Conservation (phyloP, 1,140 invertebrate genomes). For the Drosophila tani region DNA sequence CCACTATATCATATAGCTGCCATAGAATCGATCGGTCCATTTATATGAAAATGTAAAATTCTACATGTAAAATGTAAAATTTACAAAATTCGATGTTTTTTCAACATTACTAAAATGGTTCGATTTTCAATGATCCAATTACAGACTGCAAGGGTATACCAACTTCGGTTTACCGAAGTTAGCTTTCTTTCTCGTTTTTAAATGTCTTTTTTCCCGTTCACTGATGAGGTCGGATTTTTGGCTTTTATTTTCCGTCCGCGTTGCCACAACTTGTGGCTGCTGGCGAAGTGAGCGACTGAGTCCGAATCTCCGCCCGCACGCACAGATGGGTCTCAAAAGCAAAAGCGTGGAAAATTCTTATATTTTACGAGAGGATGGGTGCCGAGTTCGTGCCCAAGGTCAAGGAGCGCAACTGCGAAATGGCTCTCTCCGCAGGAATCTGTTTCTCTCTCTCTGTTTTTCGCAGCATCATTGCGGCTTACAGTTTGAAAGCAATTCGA, state of each 20-base stretch:
- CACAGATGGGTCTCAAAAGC: slow-evolving; percentile 8
- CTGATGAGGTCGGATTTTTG: not conserved
- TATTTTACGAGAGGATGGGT: slow-evolving; percentile 1
- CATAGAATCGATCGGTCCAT: no score
- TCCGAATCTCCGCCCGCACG: not conserved
- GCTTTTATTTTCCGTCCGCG: slow-evolving; percentile 36
- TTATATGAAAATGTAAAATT: no score
- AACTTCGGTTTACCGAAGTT: no score
- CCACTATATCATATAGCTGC: no score
- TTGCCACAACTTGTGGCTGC: slow-evolving; percentile 74
- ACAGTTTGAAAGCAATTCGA: slow-evolving; percentile 11
- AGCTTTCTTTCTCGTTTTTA: no score
- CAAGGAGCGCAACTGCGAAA: slow-evolving; percentile 59
- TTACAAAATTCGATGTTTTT: no score
- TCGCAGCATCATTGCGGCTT: slow-evolving; percentile 11
- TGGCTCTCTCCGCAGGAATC: slow-evolving; percentile 3
- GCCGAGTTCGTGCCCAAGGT: slow-evolving; percentile 65
- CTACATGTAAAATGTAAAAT: no score
- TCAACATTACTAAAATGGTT: no score
- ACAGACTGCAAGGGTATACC: no score
- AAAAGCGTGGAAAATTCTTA: slow-evolving; percentile 11
- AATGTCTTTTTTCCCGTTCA: slow-evolving; percentile 10
- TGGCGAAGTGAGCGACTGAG: slow-evolving; percentile 49
- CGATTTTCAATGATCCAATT: no score
- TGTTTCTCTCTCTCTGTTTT: slow-evolving; percentile 12